Conservation (phyloP, 2,113 vertebrate genomes). For the Greenwoodochromis staneri region DNA sequence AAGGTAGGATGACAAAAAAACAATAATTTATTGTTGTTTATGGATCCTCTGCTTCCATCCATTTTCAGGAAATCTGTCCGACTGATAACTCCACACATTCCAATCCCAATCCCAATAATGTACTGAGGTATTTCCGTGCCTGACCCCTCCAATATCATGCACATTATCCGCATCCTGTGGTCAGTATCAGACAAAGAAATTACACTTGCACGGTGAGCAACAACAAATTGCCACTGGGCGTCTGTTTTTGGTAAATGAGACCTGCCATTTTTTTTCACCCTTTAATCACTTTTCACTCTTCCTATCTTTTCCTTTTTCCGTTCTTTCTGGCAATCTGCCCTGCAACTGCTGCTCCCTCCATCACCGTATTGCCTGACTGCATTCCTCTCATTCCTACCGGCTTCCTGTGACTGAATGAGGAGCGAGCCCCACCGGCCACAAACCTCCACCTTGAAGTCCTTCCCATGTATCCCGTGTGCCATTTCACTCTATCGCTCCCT, state of each 20-base stretch:
- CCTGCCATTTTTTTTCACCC: neutral
- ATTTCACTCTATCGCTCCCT: neutral
- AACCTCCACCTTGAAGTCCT: constrained; percentile 42
- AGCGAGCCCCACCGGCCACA: constrained; percentile 47
- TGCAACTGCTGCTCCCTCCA: constrained; percentile 61
- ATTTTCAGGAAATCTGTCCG: constrained; percentile 9
- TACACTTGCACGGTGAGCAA: neutral
- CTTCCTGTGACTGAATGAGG: constrained; percentile 64
- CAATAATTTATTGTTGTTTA: constrained; percentile 3
- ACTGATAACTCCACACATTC: constrained; percentile 26
- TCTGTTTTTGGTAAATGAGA: neutral
- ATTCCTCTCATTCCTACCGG: constrained; percentile 68
- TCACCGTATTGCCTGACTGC: constrained; percentile 60
- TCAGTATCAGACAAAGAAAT: neutral
- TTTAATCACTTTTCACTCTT: neutral
- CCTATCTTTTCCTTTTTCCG: constrained; percentile 19
- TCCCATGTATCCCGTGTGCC: constrained; percentile 14
- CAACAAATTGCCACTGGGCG: neutral
- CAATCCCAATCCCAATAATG: neutral
- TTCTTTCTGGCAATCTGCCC: constrained; percentile 49
- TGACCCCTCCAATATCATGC: neutral
- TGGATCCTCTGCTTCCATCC: neutral
- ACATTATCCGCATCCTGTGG: neutral
- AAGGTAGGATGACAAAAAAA: neutral
- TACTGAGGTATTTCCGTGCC: neutral